Base-by-base conservation (phyloP, 2,797 vertebrate genomes). In the Danio choprae region DNA sequence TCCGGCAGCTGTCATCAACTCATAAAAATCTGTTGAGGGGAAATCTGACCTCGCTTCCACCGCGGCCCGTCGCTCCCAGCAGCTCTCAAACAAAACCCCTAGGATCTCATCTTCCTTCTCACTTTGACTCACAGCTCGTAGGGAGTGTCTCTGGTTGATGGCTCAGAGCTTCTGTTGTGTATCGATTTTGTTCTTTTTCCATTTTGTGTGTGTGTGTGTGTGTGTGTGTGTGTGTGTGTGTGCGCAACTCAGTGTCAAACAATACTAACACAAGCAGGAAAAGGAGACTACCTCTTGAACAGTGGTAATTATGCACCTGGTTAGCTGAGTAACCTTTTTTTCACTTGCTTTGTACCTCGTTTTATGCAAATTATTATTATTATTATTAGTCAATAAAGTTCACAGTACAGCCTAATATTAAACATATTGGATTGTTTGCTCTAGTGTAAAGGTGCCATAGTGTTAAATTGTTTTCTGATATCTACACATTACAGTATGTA, bases 1-100 rank as follows among this genome's bases (percentile, higher is more conserved):
- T 89, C 88, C 83, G 87, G 87, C 91, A 91, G 87, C 90, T 93
- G 91, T 92, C 90, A 86, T 86, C 89, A 76, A 82, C 86, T 87
- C 83, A 46, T 84, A 82, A 84, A 87, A 62, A 88, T 89, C 86
- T 88, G 79, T 81, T 89, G 79, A 65, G 63, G 79, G 86, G 90
- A 91, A 93, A 92, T 80, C 85, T n/a, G 86, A 93, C 79, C 81
- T 75, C 83, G 87, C 80, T 55, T 76, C 75, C 68, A 80, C 20
- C 60, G 0, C 43, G 11, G 1, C 70, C 79, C 36, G 40, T 50
- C 43, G 36, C 59, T 80, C 59, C 82, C 86, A 84, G 68, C 81
- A 81, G 75, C 63, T 82, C 78, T 81, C 70, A 62, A 74, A 79
- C 74, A 83, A 84, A 77, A 74, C 77, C 59, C 64, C n/a, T 16